Percentiles rank a stretch among this genome's conserved stretches.
These are phyloP conservation scores for Agrenia bidenticulata DNA, from an alignment of 2,888 invertebrate species.

Conservation along the genomic window DNA sequence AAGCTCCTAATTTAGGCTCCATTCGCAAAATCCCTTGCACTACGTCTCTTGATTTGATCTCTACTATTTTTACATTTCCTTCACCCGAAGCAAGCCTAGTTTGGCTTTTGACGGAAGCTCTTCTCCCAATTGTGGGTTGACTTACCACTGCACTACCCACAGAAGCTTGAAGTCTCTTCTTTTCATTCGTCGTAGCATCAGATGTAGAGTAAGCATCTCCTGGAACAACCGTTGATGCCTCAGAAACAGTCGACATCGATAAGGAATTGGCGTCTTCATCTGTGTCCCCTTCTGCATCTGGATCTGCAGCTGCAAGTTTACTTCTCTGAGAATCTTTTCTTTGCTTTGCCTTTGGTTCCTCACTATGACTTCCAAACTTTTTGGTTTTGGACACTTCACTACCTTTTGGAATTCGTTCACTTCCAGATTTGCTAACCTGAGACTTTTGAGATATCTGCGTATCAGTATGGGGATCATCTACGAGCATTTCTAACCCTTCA, in stretches of 20 bases:
- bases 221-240: conserved; percentile 46
- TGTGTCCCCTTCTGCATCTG: conserved; percentile 33
- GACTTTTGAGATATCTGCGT: not conserved
- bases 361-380: not conserved
- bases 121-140: conserved; percentile 21
- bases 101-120: conserved; percentile 28
- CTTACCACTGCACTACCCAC: conserved; percentile 30
- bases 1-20: conserved; percentile 51
- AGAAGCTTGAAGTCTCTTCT: conserved; percentile 8
- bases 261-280: conserved; percentile 42
- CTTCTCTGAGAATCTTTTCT: conserved; percentile 19
- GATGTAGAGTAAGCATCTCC: conserved; percentile 13
- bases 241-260: conserved; percentile 42
- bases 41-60: conserved; percentile 69
- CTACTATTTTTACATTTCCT: conserved; percentile 59
- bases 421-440: not conserved
- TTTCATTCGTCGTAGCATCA: conserved; percentile 15
- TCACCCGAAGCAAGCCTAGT: conserved; percentile 32
- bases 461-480: conserved; percentile 19
- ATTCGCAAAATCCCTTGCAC: conserved; percentile 65
- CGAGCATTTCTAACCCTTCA: conserved; percentile 31
- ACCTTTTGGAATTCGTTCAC: not conserved
- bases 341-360: not conserved
- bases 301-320: conserved; percentile 19
- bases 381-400: not conserved